phyloP scores from a whole-genome alignment of 92 coral and sea anemone genomes.

The Parazoanthus darwini region DNA sequence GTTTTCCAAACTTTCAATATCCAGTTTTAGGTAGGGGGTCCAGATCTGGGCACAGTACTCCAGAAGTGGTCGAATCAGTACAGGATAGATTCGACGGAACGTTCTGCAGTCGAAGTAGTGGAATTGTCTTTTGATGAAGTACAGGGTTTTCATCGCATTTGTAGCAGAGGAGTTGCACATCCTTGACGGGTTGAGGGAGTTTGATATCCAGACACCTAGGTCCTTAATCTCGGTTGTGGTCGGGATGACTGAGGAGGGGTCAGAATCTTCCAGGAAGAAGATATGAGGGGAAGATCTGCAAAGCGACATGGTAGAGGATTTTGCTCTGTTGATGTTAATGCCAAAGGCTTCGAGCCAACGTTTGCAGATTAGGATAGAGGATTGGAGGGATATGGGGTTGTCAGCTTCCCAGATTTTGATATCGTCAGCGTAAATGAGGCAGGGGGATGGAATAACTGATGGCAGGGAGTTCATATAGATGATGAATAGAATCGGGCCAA shows the following conservation, averaged over 20 bases:
- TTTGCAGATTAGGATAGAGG: no score
- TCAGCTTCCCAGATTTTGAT: neutral
- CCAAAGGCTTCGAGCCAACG: no score
- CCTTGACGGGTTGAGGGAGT: conserved; percentile 9
- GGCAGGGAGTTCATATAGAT: neutral
- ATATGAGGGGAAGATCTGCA: neutral
- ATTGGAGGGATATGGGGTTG: no score
- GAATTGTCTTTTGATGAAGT: neutral
- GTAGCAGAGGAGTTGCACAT: neutral
- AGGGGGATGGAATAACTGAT: no score
- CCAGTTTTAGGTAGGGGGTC: neutral
- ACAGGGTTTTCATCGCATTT: neutral
- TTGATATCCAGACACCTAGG: neutral
- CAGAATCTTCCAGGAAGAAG: neutral
- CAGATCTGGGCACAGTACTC: neutral
- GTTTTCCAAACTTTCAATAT: neutral
- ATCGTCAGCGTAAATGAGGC: no score
- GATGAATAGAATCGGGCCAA: neutral
- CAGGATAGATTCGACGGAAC: neutral
- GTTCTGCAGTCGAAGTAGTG: neutral
- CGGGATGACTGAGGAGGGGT: neutral
- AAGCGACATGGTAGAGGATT: neutral
- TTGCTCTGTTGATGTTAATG: neutral
- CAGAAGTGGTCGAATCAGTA: neutral
- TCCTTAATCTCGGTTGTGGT: neutral